Conservation (phyloP, 2,113 vertebrate genomes). For the Marmota monax region DNA sequence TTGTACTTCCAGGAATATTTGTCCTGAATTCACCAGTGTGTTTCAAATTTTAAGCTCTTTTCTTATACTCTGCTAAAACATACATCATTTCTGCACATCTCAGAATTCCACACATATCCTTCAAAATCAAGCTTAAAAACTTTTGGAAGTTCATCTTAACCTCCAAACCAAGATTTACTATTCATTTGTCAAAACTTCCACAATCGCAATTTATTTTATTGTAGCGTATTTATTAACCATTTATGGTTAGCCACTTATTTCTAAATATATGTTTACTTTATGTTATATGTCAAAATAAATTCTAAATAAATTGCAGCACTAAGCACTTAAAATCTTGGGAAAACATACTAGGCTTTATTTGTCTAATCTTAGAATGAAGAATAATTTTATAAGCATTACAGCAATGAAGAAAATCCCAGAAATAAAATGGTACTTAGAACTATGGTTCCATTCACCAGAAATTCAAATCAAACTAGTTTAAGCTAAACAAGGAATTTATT, state of each 20-base stretch:
- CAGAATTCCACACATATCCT: not conserved
- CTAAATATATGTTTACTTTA: not conserved
- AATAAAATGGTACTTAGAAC: not conserved
- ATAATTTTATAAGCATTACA: not conserved
- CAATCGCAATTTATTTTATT: not conserved
- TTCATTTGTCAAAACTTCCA: slow-evolving; percentile 1
- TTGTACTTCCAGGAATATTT: not conserved
- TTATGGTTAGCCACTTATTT: not conserved
- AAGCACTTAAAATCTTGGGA: not conserved
- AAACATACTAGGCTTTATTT: not conserved
- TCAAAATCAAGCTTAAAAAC: not conserved
- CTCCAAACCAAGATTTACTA: not conserved
- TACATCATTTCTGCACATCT: not conserved
- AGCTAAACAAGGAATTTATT: not conserved
- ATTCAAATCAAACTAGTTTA: not conserved
- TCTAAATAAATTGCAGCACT: not conserved
- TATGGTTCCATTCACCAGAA: slow-evolving; percentile 4
- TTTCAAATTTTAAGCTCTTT: slow-evolving; percentile 22
- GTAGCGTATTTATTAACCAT: not conserved
- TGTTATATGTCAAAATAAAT: not conserved
- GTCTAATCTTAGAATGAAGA: not conserved
- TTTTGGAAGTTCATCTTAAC: not conserved
- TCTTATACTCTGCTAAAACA: not conserved
- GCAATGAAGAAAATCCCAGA: not conserved
- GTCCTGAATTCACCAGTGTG: not conserved